Base-by-base conservation (phyloP, 2,888 invertebrate genomes). In the Erannis defoliaria region DNA sequence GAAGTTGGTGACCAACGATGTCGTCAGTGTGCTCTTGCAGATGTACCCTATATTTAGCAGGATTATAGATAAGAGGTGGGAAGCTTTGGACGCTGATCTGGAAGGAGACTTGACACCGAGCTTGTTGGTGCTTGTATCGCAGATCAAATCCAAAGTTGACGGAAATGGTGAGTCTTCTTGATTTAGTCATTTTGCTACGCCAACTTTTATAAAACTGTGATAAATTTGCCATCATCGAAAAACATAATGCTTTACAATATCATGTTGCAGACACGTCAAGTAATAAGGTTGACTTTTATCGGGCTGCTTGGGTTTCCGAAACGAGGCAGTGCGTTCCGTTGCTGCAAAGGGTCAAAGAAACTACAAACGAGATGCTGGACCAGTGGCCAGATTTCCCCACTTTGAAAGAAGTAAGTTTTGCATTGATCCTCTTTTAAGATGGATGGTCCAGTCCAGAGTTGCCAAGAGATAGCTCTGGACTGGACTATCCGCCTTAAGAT, bases 321-420 rank as follows among this genome's bases (percentile, higher is more conserved):
- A 95, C 96, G 0, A 94, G 94, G 55, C 94, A 95, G 49, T 97
- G 97, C 74, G 90, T 95, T 9, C 95, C 96, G 1, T 85, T 98
- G 5, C 84, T 99, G 58, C 93, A 94, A 10, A 90, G 90, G 58
- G 94, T 98, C n/a, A 93, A 93, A 64, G 81, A 85, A 1, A 94
- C 94, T 49, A 94, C 96, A 0, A 84, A 90, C 9, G 93, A 94
- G 45, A 87, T 98, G 48, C 86, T 97, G 29, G 88, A 93, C 0
- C 95, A 97, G 71, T 99, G 98, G 97, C 97, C 98, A 0, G 98
- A 97, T 67, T 97, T 99, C 91, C 98, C 99, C 0, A 96, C 97
- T 0, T 86, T 99, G 35, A 94, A 94, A 78, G 96, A 97, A 86
- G 96, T 97, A 89, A 4, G 29, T 26, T 31, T 9, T 10, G 6